Conservation (phyloP, 2,888 invertebrate species). For the Heteropelma amictum region DNA sequence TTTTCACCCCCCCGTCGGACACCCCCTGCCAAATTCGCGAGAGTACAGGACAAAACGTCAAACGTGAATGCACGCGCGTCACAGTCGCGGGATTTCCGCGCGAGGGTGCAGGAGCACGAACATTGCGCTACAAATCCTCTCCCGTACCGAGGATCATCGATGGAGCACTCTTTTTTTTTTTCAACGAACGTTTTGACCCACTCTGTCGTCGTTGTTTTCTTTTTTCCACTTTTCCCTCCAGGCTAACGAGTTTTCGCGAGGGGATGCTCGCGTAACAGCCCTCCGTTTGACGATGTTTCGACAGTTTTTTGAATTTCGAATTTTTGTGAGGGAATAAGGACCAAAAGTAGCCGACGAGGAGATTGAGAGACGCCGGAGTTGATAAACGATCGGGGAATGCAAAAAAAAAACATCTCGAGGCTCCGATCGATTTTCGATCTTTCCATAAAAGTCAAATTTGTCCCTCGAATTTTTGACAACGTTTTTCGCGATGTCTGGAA, state of each 20-base stretch:
- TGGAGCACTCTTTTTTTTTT: slow-evolving; percentile 28
- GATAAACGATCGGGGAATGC: too few species aligned
- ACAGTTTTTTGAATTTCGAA: slow-evolving; percentile 10
- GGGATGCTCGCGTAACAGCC: background rate
- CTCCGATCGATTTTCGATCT: too few species aligned
- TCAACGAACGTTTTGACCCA: slow-evolving; percentile 22
- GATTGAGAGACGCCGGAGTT: too few species aligned
- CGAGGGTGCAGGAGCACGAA: too few species aligned
- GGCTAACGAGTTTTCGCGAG: slow-evolving; percentile 32
- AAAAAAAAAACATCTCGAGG: too few species aligned
- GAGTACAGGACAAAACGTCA: slow-evolving; percentile 18
- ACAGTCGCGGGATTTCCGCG: slow-evolving; percentile 8
- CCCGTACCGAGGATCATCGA: slow-evolving; percentile 23
- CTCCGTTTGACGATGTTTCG: slow-evolving; percentile 3
- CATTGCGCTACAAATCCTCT: slow-evolving; percentile 52
- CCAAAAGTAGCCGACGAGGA: too few species aligned
- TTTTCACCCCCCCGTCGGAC: slow-evolving; percentile 25
- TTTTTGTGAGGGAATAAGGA: too few species aligned
- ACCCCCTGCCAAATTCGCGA: background rate
- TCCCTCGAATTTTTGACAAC: too few species aligned
- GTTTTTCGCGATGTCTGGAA: too few species aligned
- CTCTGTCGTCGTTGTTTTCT: too few species aligned
- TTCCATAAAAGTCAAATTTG: too few species aligned
- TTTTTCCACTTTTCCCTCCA: slow-evolving; percentile 44
- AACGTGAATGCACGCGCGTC: background rate